Conservation (phyloP, 2,797 vertebrate genomes). For the Anolis apletophallus region DNA sequence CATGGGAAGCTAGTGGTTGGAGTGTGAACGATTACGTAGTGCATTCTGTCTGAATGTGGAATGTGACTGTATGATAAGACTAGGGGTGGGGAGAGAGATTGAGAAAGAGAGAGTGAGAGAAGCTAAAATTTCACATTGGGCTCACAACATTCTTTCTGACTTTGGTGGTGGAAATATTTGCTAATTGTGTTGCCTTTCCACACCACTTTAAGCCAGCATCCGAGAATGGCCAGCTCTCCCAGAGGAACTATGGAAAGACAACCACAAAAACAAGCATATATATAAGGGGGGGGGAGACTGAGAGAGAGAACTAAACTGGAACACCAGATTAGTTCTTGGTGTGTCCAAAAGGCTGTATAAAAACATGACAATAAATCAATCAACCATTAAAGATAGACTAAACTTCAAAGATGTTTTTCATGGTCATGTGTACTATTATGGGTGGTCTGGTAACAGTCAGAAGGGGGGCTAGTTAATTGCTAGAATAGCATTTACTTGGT, state of each 20-base stretch:
- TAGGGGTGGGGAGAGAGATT: not conserved
- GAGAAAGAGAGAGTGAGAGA: not conserved
- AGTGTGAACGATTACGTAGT: conserved; percentile 39
- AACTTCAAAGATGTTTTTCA: conserved; percentile 34
- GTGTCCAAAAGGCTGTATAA: conserved; percentile 20
- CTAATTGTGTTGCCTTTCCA: conserved; percentile 53
- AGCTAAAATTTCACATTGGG: conserved; percentile 54
- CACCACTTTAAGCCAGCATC: conserved; percentile 51
- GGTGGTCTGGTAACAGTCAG: conserved; percentile 22
- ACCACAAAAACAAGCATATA: conserved; percentile 46
- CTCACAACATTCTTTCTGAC: conserved; percentile 46
- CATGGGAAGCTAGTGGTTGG: conserved; percentile 30
- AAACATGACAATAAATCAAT: not conserved
- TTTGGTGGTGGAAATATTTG: conserved; percentile 56
- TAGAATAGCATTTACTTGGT: conserved; percentile 22
- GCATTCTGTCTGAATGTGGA: conserved; percentile 47
- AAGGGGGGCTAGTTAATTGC: conserved; percentile 35
- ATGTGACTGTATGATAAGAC: conserved; percentile 39
- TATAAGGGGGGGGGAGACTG: not conserved
- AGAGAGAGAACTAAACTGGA: conserved; percentile 23
- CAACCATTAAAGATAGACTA: not conserved
- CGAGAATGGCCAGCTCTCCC: conserved; percentile 41
- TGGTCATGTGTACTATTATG: conserved; percentile 36
- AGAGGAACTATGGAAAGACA: conserved; percentile 44
- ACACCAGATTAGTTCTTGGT: not conserved